A percentile compares a stretch with the other conserved stretches of the same genome.
phyloP scores from a whole-genome alignment of 1,140 invertebrate species.

The Oncopeltus fasciatus region DNA sequence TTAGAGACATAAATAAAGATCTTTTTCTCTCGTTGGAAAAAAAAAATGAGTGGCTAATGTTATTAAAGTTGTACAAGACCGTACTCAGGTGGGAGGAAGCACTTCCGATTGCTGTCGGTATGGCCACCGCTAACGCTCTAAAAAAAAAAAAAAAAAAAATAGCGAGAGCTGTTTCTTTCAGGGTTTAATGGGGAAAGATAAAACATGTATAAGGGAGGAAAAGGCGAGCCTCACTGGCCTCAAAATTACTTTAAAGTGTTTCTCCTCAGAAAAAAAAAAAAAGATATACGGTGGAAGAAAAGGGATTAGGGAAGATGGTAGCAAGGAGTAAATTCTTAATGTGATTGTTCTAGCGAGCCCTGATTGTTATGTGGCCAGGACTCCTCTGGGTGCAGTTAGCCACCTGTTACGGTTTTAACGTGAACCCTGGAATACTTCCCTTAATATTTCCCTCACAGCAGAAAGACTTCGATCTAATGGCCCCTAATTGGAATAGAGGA shows the following conservation, averaged over 20 bases:
- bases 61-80: slow-evolving; percentile 16
- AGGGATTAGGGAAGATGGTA: slow-evolving; percentile 4
- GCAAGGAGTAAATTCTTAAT: not conserved
- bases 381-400: not conserved
- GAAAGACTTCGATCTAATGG: too few species aligned
- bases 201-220: slow-evolving; percentile 12
- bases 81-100: slow-evolving; percentile 13
- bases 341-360: not conserved
- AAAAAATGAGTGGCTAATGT: slow-evolving; percentile 11
- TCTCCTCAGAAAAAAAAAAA: slow-evolving; percentile 6
- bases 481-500: too few species aligned
- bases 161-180: not conserved
- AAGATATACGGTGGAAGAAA: slow-evolving; percentile 9
- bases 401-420: slow-evolving; percentile 7
- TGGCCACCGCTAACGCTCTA: not conserved
- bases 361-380: slow-evolving; percentile 3
- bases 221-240: not conserved
- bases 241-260: slow-evolving; percentile 19
- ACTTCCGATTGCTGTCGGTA: slow-evolving; percentile 11
- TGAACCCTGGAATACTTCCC: not conserved
- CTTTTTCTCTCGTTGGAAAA: too few species aligned
- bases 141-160: not conserved
- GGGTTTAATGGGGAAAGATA: slow-evolving; percentile 17
- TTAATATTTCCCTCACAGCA: too few species aligned
- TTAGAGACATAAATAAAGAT: not conserved